These are phyloP conservation scores for Syngnathus acus DNA, from an alignment of 2,797 vertebrate species.

Conservation along the genomic window DNA sequence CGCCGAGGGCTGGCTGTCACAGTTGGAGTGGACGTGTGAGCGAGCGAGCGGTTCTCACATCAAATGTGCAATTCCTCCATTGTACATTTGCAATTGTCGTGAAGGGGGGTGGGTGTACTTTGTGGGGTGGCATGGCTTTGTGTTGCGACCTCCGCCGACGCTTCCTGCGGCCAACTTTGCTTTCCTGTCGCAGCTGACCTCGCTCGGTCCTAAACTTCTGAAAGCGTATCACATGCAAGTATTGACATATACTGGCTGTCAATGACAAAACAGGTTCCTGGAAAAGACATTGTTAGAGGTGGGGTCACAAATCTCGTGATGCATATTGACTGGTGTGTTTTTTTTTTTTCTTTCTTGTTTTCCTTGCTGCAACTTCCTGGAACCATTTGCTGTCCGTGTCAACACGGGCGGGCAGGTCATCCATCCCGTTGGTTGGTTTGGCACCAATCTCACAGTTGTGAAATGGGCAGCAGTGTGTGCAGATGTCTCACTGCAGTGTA, in stretches of 20 bases:
- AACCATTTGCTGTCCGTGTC: not conserved
- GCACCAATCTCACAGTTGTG: no score
- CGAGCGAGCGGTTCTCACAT: constrained; percentile 7
- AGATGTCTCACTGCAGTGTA: no score
- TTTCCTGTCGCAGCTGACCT: constrained; percentile 41
- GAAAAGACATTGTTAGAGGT: constrained; percentile 33
- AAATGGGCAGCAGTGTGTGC: no score
- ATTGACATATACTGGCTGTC: not conserved
- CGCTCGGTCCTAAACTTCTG: constrained; percentile 9
- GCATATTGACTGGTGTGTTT: constrained; percentile 30
- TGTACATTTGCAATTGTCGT: constrained; percentile 12
- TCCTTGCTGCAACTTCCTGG: not conserved
- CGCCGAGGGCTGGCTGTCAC: not conserved
- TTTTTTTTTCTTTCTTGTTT: constrained; percentile 16
- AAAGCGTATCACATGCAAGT: not conserved
- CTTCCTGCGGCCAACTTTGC: constrained; percentile 39
- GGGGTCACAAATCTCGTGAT: constrained; percentile 21
- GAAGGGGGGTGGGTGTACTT: constrained; percentile 27
- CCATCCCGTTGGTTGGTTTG: no score
- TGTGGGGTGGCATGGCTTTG: constrained; percentile 35
- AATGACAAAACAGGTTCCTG: constrained; percentile 14
- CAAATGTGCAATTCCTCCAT: constrained; percentile 17
- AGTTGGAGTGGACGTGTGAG: not conserved
- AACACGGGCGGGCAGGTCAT: no score
- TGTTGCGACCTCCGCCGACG: constrained; percentile 39